phyloP scores from a whole-genome alignment of 2,888 invertebrate species.

The Drosophila anomalata region DNA sequence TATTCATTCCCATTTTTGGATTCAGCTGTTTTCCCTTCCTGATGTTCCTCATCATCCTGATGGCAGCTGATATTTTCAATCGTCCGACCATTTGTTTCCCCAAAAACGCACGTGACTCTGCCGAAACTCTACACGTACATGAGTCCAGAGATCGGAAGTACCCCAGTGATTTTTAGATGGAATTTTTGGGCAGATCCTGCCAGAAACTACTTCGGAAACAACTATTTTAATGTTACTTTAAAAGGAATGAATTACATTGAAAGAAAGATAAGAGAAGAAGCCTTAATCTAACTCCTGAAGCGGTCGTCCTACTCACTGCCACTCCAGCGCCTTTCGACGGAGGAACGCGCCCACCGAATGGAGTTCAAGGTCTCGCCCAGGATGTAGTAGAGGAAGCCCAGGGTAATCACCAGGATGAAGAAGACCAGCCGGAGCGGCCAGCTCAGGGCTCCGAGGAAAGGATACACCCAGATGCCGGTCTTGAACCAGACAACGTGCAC shows the following conservation, averaged over 20 bases:
- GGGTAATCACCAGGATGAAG: conserved; percentile 26
- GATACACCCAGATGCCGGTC: conserved; percentile 56
- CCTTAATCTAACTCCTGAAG: not conserved
- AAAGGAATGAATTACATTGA: not conserved
- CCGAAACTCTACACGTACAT: not conserved
- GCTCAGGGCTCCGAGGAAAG: conserved; percentile 37
- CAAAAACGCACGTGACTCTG: conserved; percentile 5
- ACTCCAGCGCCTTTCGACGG: not conserved
- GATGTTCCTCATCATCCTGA: not conserved
- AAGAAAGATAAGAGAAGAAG: not conserved
- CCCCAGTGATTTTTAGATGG: not conserved
- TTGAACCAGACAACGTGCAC: conserved; percentile 31
- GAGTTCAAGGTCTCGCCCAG: conserved; percentile 49
- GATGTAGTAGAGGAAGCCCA: conserved; percentile 44
- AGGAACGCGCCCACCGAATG: conserved; percentile 7
- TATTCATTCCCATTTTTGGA: not conserved
- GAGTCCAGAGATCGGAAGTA: not conserved
- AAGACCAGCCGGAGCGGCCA: conserved; percentile 23
- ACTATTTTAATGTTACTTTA: not conserved
- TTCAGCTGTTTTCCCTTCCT: conserved; percentile 13
- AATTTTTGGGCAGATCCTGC: not conserved
- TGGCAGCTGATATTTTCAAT: conserved; percentile 9
- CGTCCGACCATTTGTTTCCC: not conserved
- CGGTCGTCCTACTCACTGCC: not conserved
- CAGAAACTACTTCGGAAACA: not conserved